Conservation (phyloP, 2,888 invertebrate species). For the Zhuqinia jingwanae region DNA sequence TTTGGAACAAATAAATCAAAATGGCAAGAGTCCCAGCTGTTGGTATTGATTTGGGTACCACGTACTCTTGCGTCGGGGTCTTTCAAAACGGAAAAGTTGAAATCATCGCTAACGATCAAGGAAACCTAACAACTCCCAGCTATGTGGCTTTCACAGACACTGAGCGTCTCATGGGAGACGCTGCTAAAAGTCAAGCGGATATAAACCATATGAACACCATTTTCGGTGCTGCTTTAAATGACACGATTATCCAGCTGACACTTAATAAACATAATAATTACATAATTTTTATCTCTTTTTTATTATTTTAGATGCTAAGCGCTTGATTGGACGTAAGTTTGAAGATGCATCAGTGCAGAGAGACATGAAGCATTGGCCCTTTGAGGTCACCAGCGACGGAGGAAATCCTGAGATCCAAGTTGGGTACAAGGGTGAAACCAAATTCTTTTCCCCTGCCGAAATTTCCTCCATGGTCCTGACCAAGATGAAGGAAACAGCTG, state of each 20-base stretch:
- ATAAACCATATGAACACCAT: slow-evolving; percentile 88
- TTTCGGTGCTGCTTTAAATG: slow-evolving; percentile 80
- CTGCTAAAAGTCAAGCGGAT: slow-evolving; percentile 92
- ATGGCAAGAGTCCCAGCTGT: slow-evolving; percentile 82
- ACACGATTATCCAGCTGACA: background rate
- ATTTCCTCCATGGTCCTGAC: slow-evolving; percentile 86
- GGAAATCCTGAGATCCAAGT: slow-evolving; percentile 74
- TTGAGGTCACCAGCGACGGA: slow-evolving; percentile 85
- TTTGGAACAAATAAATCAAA: background rate
- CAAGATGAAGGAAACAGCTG: slow-evolving; percentile 96
- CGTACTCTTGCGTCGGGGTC: slow-evolving; percentile 92
- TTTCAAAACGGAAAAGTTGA: slow-evolving; percentile 92
- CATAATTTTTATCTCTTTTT: slow-evolving; percentile 4
- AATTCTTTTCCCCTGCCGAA: slow-evolving; percentile 85
- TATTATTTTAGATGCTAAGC: slow-evolving; percentile 75
- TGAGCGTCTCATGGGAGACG: slow-evolving; percentile 92
- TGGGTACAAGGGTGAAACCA: slow-evolving; percentile 84
- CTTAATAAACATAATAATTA: background rate
- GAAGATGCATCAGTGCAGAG: slow-evolving; percentile 93
- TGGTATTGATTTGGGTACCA: slow-evolving; percentile 95
- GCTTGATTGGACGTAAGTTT: slow-evolving; percentile 95
- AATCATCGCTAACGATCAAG: slow-evolving; percentile 91
- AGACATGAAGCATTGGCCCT: slow-evolving; percentile 97
- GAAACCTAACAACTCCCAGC: slow-evolving; percentile 90
- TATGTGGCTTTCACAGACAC: slow-evolving; percentile 94